These are phyloP conservation scores for Lasioglossum marginatum DNA, from an alignment of 2,888 invertebrate species.

Conservation along the genomic window DNA sequence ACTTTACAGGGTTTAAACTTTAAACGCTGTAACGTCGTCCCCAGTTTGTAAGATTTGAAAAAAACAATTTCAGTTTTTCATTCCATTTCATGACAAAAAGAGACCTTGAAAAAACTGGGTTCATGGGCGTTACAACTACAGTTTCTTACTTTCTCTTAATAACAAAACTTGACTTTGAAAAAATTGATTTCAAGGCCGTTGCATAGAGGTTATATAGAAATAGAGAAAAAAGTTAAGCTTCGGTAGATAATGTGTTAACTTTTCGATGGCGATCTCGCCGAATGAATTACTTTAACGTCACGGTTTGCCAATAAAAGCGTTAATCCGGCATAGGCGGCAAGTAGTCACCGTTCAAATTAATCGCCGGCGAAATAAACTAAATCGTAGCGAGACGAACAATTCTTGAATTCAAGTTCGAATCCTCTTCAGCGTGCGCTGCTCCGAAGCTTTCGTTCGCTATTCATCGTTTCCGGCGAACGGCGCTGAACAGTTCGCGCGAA, in stretches of 20 bases:
- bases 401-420: constrained; percentile 1
- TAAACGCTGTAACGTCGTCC: too few species aligned
- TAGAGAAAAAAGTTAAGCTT: too few species aligned
- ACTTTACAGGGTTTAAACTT: too few species aligned
- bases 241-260: not conserved
- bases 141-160: too few species aligned
- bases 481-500: not conserved
- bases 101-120: too few species aligned
- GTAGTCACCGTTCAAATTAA: not conserved
- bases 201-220: too few species aligned
- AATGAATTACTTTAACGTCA: not conserved
- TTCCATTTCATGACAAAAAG: too few species aligned
- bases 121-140: too few species aligned
- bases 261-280: not conserved
- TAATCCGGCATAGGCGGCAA: not conserved
- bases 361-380: not conserved
- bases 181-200: too few species aligned
- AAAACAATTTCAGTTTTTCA: too few species aligned
- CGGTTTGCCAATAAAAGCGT: not conserved
- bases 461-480: not conserved
- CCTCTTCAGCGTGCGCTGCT: not conserved
- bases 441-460: constrained; percentile 1
- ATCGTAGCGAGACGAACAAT: not conserved
- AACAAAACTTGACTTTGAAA: too few species aligned
- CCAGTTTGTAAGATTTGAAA: too few species aligned